A percentile compares a stretch with the other conserved stretches of the same genome.
phyloP scores from a whole-genome alignment of 1,140 invertebrate species.

The Zaprionus vittiger region DNA sequence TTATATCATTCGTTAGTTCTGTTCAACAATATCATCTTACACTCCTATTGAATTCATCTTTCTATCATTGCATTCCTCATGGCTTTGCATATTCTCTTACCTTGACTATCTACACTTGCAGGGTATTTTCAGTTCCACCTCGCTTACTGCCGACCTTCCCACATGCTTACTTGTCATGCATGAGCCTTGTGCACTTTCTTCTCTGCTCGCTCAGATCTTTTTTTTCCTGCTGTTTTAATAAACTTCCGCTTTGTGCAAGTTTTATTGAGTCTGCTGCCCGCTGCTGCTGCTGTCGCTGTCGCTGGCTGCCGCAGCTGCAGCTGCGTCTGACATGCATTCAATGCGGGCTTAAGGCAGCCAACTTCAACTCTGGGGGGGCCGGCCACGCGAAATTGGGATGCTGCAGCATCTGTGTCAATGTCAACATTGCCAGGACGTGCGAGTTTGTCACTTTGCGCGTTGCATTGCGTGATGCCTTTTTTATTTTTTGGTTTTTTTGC shows the following conservation, averaged over 20 bases:
- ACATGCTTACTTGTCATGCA: conserved; percentile 41
- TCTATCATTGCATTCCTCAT: too few species aligned
- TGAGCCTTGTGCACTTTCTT: conserved; percentile 43
- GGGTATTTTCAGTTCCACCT: neutral
- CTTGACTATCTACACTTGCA: neutral
- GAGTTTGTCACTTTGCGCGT: conserved; percentile 46
- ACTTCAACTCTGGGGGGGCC: neutral
- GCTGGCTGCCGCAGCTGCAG: neutral
- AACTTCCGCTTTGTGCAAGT: conserved; percentile 72
- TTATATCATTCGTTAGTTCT: too few species aligned
- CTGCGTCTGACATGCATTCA: conserved; percentile 55
- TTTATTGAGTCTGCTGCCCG: conserved; percentile 63
- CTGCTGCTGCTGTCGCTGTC: conserved; percentile 4
- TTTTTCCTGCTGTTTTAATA: conserved; percentile 68
- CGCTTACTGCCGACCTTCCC: neutral
- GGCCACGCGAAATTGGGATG: conserved; percentile 15
- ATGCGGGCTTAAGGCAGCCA: conserved; percentile 32
- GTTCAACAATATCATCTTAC: too few species aligned
- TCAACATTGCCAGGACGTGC: conserved; percentile 67
- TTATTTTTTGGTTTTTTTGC: conserved; percentile 3
- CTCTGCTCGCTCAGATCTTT: neutral
- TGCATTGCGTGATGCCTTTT: conserved; percentile 30
- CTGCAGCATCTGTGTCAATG: conserved; percentile 77
- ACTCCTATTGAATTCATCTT: too few species aligned
- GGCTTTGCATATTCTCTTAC: neutral